These are phyloP conservation scores for Helogale parvula DNA, from an alignment of 2,113 vertebrate species.

Conservation along the genomic window DNA sequence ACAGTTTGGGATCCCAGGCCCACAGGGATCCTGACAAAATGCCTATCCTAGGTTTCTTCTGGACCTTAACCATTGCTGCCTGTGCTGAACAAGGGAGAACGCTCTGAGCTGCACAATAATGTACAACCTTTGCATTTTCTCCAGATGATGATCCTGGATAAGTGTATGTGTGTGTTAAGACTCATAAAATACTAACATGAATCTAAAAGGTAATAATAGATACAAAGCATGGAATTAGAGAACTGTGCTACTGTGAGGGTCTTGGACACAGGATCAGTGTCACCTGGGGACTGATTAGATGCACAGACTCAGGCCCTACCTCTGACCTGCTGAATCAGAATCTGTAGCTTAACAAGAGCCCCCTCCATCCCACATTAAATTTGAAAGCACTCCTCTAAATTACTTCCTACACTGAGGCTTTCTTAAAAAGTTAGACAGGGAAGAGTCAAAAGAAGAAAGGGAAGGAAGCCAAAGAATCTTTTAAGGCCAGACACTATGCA, in stretches of 20 bases:
- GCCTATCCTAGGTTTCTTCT: background rate
- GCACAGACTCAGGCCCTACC: background rate
- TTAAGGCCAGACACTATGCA: background rate
- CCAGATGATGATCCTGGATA: background rate
- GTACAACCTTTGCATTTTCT: background rate
- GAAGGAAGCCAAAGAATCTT: background rate
- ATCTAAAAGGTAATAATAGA: background rate
- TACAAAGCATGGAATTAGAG: background rate
- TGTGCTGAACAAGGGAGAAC: background rate
- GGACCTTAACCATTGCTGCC: background rate
- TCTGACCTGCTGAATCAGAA: background rate
- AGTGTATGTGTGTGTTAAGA: background rate
- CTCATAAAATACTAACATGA: background rate
- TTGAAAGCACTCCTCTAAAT: background rate
- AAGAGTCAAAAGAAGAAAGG: background rate
- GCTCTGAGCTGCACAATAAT: background rate
- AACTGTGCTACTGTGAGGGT: background rate
- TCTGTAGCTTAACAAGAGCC: background rate
- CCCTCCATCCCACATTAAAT: background rate
- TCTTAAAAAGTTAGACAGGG: constrained; percentile 12
- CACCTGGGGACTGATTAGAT: background rate
- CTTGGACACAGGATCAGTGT: background rate
- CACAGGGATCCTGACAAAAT: background rate
- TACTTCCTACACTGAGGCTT: background rate
- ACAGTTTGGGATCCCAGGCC: background rate